phyloP scores from a whole-genome alignment of 2,797 vertebrate species.

The Phoeniculus purpureus region DNA sequence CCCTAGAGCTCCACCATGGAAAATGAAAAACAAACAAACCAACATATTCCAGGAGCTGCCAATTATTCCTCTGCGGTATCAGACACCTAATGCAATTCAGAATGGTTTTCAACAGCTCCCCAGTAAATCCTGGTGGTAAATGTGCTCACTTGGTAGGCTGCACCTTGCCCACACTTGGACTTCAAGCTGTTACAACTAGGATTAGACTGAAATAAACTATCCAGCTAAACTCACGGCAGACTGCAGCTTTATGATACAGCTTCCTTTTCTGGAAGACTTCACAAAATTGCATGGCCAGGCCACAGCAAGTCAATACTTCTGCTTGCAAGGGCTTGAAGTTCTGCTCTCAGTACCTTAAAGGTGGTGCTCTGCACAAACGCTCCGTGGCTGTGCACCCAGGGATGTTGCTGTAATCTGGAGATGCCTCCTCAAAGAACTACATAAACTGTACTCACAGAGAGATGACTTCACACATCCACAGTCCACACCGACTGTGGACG shows the following conservation, averaged over 20 bases:
- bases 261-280: neutral
- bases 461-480: neutral
- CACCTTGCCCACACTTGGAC: neutral
- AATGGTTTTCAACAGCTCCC: neutral
- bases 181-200: neutral
- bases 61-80: neutral
- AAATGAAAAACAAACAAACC: neutral
- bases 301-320: neutral
- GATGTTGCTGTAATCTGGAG: too few relatives aligned
- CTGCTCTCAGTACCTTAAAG: too few relatives aligned
- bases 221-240: neutral
- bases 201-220: neutral
- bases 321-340: too few relatives aligned
- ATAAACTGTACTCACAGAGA: neutral
- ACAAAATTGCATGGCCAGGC: neutral
- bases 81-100: neutral
- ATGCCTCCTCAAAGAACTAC: neutral
- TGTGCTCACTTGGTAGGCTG: too few relatives aligned
- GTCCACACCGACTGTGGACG: neutral
- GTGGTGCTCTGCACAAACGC: neutral
- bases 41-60: neutral
- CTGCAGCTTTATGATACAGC: neutral
- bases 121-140: neutral
- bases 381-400: rapidly evolving
- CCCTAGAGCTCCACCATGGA: neutral